phyloP scores from a whole-genome alignment of 2,888 invertebrate genomes.

The Troides aeacus region DNA sequence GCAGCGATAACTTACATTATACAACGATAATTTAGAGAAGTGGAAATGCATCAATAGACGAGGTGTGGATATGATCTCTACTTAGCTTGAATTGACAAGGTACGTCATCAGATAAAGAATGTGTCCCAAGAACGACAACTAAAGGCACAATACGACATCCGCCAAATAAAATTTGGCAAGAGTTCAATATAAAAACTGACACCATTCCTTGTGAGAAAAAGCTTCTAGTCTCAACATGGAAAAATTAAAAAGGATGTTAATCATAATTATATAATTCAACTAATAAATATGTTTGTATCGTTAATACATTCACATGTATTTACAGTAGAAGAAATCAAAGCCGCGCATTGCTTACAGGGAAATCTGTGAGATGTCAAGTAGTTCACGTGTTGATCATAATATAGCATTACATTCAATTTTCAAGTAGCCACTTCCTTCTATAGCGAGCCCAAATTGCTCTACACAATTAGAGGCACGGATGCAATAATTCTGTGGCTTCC shows the following conservation, averaged over 20 bases:
- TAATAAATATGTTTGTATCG: not conserved
- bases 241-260: not conserved
- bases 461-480: conserved; percentile 62
- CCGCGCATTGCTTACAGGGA: conserved; percentile 2
- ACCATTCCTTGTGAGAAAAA: not conserved
- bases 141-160: too few species aligned
- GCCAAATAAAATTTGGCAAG: too few species aligned
- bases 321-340: not conserved
- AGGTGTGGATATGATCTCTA: too few species aligned
- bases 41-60: too few species aligned
- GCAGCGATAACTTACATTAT: too few species aligned
- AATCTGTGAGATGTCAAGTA: conserved; percentile 20
- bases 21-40: too few species aligned
- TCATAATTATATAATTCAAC: not conserved
- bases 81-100: too few species aligned
- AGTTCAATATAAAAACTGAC: too few species aligned
- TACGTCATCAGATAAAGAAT: too few species aligned
- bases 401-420: conserved; percentile 34
- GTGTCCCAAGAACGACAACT: too few species aligned
- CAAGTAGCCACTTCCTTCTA: conserved; percentile 36
- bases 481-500: conserved; percentile 65
- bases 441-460: conserved; percentile 35
- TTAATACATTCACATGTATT: not conserved
- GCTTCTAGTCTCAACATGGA: not conserved
- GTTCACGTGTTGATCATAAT: conserved; percentile 25